Percentiles rank a stretch among this genome's conserved stretches.
These are phyloP conservation scores for Torymus aiolomorphi DNA, from an alignment of 2,888 invertebrate species.

Conservation along the genomic window DNA sequence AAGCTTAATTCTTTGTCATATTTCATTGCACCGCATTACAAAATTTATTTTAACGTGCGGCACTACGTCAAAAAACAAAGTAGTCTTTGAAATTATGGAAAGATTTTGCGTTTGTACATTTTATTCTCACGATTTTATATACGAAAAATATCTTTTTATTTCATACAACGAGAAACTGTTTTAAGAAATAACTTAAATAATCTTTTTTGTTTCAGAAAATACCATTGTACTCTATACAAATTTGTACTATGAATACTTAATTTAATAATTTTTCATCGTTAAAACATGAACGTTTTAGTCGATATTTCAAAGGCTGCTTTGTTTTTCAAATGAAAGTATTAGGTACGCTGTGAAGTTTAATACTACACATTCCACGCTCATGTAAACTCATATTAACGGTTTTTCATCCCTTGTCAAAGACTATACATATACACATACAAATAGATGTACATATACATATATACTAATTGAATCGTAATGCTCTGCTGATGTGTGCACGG, in stretches of 20 bases:
- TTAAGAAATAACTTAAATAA: conserved; percentile 6
- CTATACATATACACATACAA: conserved; percentile 40
- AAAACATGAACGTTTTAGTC: conserved; percentile 18
- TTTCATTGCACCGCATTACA: conserved; percentile 9
- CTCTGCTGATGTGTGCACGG: conserved; percentile 30
- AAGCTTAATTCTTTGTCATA: conserved; percentile 39
- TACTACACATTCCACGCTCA: conserved; percentile 40
- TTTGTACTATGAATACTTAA: conserved; percentile 42
- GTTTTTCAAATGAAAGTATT: conserved; percentile 41
- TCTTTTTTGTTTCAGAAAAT: conserved; percentile 14
- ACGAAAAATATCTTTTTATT: conserved; percentile 14
- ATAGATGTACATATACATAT: conserved; percentile 34
- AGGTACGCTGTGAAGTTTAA: conserved; percentile 47
- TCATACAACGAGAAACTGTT: conserved; percentile 11
- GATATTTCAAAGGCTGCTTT: conserved; percentile 34
- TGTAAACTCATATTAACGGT: conserved; percentile 30
- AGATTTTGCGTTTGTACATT: background rate
- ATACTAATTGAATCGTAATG: conserved; percentile 33
- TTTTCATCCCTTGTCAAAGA: conserved; percentile 24
- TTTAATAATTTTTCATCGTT: conserved; percentile 23
- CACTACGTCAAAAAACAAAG: conserved; percentile 40
- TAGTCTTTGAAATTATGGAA: conserved; percentile 29
- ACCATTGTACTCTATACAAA: conserved; percentile 26
- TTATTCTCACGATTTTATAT: conserved; percentile 3
- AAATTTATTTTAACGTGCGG: conserved; percentile 24